phyloP scores from a whole-genome alignment of 1,140 invertebrate species.

The Bathynomus jamesi region DNA sequence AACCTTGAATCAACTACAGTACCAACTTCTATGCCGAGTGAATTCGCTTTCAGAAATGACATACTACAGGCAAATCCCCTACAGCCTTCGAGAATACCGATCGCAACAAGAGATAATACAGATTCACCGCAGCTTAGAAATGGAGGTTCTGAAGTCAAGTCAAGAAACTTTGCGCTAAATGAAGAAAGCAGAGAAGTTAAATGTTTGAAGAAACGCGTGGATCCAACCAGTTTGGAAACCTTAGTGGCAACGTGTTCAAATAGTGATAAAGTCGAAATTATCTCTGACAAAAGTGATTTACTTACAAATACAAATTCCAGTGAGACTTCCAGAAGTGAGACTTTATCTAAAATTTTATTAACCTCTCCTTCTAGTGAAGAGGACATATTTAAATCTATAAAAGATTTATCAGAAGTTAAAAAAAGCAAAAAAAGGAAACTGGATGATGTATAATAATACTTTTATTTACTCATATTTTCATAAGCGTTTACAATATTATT shows the following conservation, averaged over 20 bases:
- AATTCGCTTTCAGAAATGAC: not conserved
- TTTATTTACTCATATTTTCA: too few species aligned
- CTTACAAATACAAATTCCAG: too few species aligned
- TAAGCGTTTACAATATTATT: not conserved
- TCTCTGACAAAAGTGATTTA: too few species aligned
- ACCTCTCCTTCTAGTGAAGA: not conserved
- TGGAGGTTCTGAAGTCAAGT: not conserved
- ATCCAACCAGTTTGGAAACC: too few species aligned
- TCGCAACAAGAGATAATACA: not conserved
- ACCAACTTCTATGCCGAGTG: not conserved
- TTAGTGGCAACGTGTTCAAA: too few species aligned
- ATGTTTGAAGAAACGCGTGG: too few species aligned
- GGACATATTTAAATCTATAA: not conserved
- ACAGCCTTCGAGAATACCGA: not conserved
- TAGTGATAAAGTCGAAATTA: too few species aligned
- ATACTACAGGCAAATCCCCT: not conserved
- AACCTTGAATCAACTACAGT: not conserved
- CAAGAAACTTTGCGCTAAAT: not conserved
- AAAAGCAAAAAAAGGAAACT: not conserved
- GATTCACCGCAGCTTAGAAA: not conserved
- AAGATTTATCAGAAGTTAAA: not conserved
- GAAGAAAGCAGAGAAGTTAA: too few species aligned
- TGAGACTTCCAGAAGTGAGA: not conserved
- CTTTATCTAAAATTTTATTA: not conserved
- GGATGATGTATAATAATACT: not conserved